These are phyloP conservation scores for Hirtodrosophila cameraria DNA, from an alignment of 2,888 invertebrate species.

Conservation along the genomic window DNA sequence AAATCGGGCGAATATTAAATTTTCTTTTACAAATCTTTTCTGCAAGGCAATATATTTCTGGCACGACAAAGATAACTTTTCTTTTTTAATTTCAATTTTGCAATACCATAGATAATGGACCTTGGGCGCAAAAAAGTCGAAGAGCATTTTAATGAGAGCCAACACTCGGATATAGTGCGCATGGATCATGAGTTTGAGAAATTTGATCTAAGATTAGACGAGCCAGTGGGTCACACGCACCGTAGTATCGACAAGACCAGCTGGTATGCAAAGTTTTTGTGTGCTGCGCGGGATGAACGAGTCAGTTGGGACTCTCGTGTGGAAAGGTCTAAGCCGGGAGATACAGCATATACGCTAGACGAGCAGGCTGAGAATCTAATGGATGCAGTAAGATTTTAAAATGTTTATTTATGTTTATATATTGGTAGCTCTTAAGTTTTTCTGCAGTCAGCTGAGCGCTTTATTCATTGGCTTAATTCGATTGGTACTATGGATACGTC, in stretches of 20 bases:
- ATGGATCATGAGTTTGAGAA: conserved; percentile 75
- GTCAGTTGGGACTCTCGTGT: conserved; percentile 80
- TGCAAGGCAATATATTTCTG: too few species aligned
- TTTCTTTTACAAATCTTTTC: too few species aligned
- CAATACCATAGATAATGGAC: conserved; percentile 29
- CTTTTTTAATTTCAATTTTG: too few species aligned
- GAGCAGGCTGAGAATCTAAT: conserved; percentile 83
- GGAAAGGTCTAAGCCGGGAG: conserved; percentile 74
- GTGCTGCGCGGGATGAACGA: conserved; percentile 76
- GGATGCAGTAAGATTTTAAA: conserved; percentile 79
- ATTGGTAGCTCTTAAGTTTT: background rate
- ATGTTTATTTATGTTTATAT: too few species aligned
- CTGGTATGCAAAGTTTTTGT: conserved; percentile 80
- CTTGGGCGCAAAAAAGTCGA: conserved; percentile 36
- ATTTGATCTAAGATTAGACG: conserved; percentile 75
- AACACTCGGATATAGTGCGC: conserved; percentile 78
- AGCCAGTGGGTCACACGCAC: conserved; percentile 62
- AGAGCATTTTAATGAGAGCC: conserved; percentile 77
- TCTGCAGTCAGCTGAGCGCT: conserved; percentile 81
- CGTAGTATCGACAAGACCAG: conserved; percentile 61
- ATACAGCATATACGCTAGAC: conserved; percentile 64
- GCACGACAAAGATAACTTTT: too few species aligned
- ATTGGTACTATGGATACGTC: conserved; percentile 78
- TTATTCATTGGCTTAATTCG: conserved; percentile 82
- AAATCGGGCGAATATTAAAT: too few species aligned